Evolutionary conservation across 2,797 vertebrate species (phyloP), one percentile per base, ranked within the genome.

Genomic region (Trachops cirrhosus): DNA sequence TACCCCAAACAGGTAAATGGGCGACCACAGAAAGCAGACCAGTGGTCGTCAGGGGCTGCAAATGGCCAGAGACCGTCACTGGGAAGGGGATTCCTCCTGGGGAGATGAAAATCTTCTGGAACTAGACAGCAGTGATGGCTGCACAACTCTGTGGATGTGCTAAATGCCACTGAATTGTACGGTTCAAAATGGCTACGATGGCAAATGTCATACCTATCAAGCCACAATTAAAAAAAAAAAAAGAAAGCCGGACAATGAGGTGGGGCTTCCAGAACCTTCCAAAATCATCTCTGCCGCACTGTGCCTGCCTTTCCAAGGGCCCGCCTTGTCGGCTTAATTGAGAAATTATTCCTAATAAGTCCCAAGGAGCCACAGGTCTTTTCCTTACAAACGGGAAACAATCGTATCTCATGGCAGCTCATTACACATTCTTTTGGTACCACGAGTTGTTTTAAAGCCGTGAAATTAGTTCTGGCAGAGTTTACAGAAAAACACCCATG

Each of bases 381-480:
- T 98, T 95, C 97, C 4, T 96, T 97, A 98, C 95, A 97, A 97
- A 96, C 83, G 86, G 97, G 97, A 98, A 98, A 98, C 96, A 98
- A 98, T 98, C 93, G 48, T 98, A 97, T 98, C 98, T 98, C 97
- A 95, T 93, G 93, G 98, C 97, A 98, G 98, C 98, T 98, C 98
- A 98, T 98, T 98, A 98, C 59, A 71, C 97, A 98, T 98, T 98
- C 98, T 97, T 98, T 98, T 98, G 98, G 98, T 98, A 98, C 98
- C 97, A 96, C 19, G 97, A 98, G 97, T 98, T 98, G 98, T 98
- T 98, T 98, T 98, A 98, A 98, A 98, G 98, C 98, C 96, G 95
- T 98, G 98, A 99, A 99, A 98, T 99, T 98, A 99, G 98, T 98
- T 98, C 98, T 98, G 98, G 98, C 98, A 98, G 98, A 98, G 97